Evolutionary conservation across 2,113 vertebrate species (phyloP), one percentile per base, ranked within the genome.

Genomic region (Forbesichthys papilliferus): DNA sequence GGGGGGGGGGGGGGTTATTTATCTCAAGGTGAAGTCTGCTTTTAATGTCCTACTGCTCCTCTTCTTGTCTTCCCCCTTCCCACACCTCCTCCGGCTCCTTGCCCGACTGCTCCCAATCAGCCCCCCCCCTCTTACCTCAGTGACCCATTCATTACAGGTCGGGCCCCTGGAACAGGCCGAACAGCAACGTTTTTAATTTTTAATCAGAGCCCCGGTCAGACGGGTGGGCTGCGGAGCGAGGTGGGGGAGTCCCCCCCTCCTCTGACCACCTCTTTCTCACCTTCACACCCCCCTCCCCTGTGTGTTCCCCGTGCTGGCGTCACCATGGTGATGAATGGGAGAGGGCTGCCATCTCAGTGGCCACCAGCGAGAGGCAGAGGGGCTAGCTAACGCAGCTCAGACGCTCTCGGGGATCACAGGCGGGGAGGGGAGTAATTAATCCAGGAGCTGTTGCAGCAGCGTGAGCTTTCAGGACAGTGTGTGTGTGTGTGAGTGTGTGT

Each of bases 351-450:
- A 87, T 87, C 88, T 87, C 68, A 42, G 82, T 89, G 89, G 89
- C 92, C 86, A 90, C 86, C 84, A 88, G 91, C 89, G 11, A 91
- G 87, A 88, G 80, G 82, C 80, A 74, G 72, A 80, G 85, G 27
- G 27, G 85, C 84, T 81, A 48, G 77, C 90, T 82, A 87, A 85
- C 85, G 36, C 74, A 51, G 84, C 90, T 86, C 90, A 84, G 83
- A 82, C 81, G 79, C 89, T 91, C 85, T 83, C 78, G 66, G 84
- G 91, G 90, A 90, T 89, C 84, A 83, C 72, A 81, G 85, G 79
- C 78, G 71, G 74, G 61, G 81, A 84, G 79, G 85, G 88, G 88
- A 89, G 91, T 92, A 91, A 94, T 93, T 93, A 93, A 93, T 93
- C 90, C 87, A 85, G 79, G 73, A 67, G 75, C 64, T 74, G 80